Base-by-base conservation (phyloP, 2,113 vertebrate species). In the Probosciger aterrimus region DNA sequence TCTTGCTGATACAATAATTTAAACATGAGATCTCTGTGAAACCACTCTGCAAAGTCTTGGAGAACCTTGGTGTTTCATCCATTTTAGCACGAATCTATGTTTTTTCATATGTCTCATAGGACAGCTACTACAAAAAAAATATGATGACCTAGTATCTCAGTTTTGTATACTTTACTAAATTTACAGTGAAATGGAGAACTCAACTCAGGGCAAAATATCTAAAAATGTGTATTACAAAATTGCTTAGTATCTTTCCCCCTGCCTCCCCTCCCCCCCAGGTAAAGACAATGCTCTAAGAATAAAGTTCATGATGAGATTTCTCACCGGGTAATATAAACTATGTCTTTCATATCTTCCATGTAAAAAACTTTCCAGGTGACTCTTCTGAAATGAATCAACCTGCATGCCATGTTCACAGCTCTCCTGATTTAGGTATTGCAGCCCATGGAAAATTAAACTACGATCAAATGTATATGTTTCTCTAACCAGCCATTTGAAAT, bases 401-500 rank as follows among this genome's bases (percentile, higher is more conserved):
- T 94, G 85, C 74, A 60, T 69, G 27, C 24, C 78, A 50, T 83
- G 92, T 65, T 75, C 81, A 75, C 65, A 79, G 60, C 55, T 93
- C 88, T 81, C 90, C 64, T 88, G 87, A 92, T 91, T 91, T 95
- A 94, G 94, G 84, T 82, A 95, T 86, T 82, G 68, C 88, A 96
- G 94, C 69, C 89, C 92, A 60, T 89, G 93, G 88, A 96, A 97
- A 95, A 96, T 94, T 90, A 96, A 86, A 95, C 93, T 90, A 86
- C 4, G 93, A 92, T 96, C 94, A 95, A 96, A 97, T 57, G 79
- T 95, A 95, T 96, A 96, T 22, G 22, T 97, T 97, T 97, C 89
- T 97, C 89, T 95, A 98, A 97, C 96, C 96, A 94, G 93, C 88
- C 92, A 95, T 98, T 97, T 97, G 86, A 96, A 93, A 96, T 91